Evolutionary conservation across 2,113 vertebrate genomes (phyloP), one percentile per base, ranked within the genome.

Genomic region (Rhinolophus sinicus): DNA sequence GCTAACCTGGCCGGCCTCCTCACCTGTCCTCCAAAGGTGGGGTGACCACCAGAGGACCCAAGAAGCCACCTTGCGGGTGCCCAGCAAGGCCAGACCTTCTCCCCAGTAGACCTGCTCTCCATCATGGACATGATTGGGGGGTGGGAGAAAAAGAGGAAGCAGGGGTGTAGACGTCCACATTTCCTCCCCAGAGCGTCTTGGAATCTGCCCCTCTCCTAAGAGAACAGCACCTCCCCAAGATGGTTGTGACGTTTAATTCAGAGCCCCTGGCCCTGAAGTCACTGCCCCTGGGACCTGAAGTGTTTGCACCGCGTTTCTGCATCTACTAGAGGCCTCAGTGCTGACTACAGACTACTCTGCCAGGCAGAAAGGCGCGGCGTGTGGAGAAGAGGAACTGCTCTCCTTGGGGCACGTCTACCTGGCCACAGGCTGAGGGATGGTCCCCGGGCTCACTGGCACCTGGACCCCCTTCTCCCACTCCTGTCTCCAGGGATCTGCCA

Each of bases 381-480:
- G 24, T 0, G 40, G 18, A 21, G 56, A 58, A 28, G n/a, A 14
- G 0, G 54, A 0, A 3, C 8, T 1, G 60, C 76, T 22, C 12
- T 54, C 64, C 11, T 4, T 1, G 2, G 50, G 69, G 35, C 22
- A 19, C 0, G 50, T 97, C 96, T 99, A 99, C 99, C 99, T 99
- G 98, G 99, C 98, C 96, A 98, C 98, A 1, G 99, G 99, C 97
- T 99, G 98, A 2, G 99, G 99, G 96, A 99, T 99, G 98, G 99
- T 99, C 97, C 99, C 99, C 0, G 99, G 99, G 98, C 99, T 99
- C 98, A 99, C 99, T 3, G 99, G 99, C 88, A 99, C 99, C 98
- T 99, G 99, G 90, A 99, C 99, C 3, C 99, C 99, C 96, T 99
- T 99, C 98, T 99, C 99, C 99, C 99, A 99, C 95, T 99, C 99